Base-by-base conservation (phyloP, 2,888 invertebrate species). In the Trichacis sp. region DNA sequence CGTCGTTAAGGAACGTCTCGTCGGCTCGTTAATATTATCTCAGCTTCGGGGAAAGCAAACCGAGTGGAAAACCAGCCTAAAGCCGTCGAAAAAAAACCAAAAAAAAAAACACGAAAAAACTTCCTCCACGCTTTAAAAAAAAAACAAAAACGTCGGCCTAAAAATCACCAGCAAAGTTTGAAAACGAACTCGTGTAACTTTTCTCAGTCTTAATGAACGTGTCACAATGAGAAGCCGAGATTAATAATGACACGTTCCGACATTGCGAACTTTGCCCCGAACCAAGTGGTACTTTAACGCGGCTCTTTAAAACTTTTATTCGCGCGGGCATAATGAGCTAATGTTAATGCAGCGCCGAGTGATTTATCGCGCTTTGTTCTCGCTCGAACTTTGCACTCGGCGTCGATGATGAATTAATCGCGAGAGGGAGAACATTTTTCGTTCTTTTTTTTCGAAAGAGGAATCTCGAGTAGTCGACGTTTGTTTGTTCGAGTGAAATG, bases 311-410 rank as follows among this genome's bases (percentile, higher is more conserved):
- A 58, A 62, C 51, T 59, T 61, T 54, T 56, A 52, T 59, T 63
- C 63, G 47, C 49, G 30, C 55, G 19, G 51, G 53, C 29, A 56
- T 63, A 67, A 67, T 59, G 56, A 67, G 48, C 62, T 50, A 54
- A 63, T 67, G 59, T 47, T 58, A 62, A 62, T 62, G 52, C 59
- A 52, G 57, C 61, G 54, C 58, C 38, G 46, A 50, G 43, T 62
- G 55, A 66, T 66, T 66, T 66, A 66, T 66, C 33, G n/a, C 17
- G 62, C 66, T 66, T 66, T 66, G 66, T 66, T 66, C 66, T 51
- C 55, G 19, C 52, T 50, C 52, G 62, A 62, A 66, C 66, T 62
- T 66, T 66, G 62, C 55, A 50, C 62, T 43, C 18, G 14, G 47
- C 62, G 54, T 53, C 47, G 51, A 56, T 47, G 49, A 45, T 50